phyloP scores from a whole-genome alignment of 2,888 invertebrate species.

The Meloe dianella region DNA sequence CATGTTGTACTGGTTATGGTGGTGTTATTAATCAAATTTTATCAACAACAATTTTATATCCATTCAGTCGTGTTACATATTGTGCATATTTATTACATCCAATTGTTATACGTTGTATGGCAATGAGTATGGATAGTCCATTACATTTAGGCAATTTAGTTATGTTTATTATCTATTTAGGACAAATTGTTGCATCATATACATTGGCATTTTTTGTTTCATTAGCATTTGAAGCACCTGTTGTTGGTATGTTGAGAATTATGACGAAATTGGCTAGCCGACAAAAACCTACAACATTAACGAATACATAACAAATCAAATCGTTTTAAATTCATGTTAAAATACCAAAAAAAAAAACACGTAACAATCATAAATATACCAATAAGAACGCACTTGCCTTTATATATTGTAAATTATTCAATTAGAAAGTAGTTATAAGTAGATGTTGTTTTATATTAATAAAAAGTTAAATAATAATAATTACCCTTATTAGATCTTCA shows the following conservation, averaged over 20 bases:
- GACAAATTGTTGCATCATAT: slow-evolving; percentile 81
- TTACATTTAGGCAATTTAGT: slow-evolving; percentile 80
- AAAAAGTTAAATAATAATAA: too few relatives aligned
- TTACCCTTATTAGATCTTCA: too few relatives aligned
- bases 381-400: too few relatives aligned
- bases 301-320: background rate
- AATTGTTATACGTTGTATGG: slow-evolving; percentile 78
- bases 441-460: too few relatives aligned
- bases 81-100: slow-evolving; percentile 88
- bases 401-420: too few relatives aligned
- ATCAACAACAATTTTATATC: slow-evolving; percentile 79
- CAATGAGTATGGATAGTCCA: slow-evolving; percentile 82
- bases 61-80: slow-evolving; percentile 85
- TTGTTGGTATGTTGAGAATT: slow-evolving; percentile 80
- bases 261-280: slow-evolving; percentile 48
- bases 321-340: too few relatives aligned
- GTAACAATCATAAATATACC: too few relatives aligned
- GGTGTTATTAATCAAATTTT: slow-evolving; percentile 75
- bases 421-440: too few relatives aligned
- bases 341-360: too few relatives aligned
- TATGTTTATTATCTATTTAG: slow-evolving; percentile 80
- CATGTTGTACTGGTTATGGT: slow-evolving; percentile 84
- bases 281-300: background rate
- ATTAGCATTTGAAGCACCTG: slow-evolving; percentile 82
- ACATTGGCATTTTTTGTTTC: slow-evolving; percentile 79